Conservation (phyloP, 2,113 vertebrate genomes). For the Salvelinus sp. region DNA sequence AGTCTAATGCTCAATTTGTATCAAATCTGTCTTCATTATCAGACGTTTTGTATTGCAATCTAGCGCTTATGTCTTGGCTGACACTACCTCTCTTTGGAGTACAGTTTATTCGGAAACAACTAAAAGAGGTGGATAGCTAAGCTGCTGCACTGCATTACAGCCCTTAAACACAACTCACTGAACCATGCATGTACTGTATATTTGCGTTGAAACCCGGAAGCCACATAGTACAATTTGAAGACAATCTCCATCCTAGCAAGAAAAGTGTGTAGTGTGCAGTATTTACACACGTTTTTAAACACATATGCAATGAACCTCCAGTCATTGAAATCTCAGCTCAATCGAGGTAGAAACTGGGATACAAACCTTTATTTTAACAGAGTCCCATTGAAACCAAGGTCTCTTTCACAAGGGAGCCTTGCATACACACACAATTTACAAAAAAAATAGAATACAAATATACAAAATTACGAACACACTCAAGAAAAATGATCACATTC, state of each 20-base stretch:
- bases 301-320: background rate
- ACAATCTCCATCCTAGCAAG: no score
- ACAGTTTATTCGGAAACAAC: background rate
- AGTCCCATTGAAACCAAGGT: no score
- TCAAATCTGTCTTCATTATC: conserved; percentile 34
- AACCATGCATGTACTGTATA: no score
- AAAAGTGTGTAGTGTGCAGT: background rate
- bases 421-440: no score
- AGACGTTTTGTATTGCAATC: conserved; percentile 14
- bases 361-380: background rate
- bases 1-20: conserved; percentile 39
- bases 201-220: no score
- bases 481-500: no score
- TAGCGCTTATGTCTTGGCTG: conserved; percentile 13
- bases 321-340: background rate
- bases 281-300: background rate
- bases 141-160: no score
- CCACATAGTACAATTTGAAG: no score
- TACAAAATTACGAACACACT: no score
- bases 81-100: background rate
- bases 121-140: background rate
- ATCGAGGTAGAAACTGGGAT: background rate
- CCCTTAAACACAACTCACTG: no score
- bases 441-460: no score
- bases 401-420: no score